phyloP scores from a whole-genome alignment of 1,140 invertebrate species.

The Xylocopa sonorina region DNA sequence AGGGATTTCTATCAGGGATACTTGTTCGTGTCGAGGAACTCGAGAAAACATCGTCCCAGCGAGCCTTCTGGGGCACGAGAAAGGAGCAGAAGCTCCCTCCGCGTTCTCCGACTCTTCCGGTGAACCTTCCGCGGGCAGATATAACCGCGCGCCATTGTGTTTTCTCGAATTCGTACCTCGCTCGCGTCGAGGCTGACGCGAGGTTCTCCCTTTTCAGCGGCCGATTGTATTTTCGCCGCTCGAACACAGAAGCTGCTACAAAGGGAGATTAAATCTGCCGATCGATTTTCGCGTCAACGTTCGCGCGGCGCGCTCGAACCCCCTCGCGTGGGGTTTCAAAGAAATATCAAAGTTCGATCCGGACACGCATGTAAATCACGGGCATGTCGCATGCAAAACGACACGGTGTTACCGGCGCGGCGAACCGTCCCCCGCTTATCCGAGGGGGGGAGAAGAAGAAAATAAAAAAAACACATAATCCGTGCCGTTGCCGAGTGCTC shows the following conservation, averaged over 20 bases:
- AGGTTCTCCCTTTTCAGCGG: no score
- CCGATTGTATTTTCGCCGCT: neutral
- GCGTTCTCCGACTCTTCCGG: neutral
- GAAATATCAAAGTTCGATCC: constrained; percentile 20
- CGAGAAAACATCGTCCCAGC: neutral
- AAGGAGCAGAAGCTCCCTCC: neutral
- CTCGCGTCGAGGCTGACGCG: no score
- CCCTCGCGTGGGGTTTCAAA: neutral
- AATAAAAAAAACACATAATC: constrained; percentile 30
- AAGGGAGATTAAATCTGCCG: constrained; percentile 34
- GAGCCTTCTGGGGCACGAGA: neutral
- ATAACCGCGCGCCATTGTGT: neutral
- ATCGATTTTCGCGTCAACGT: constrained; percentile 7
- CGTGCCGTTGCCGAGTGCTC: neutral
- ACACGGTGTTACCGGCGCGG: neutral
- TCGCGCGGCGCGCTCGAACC: neutral
- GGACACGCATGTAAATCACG: constrained; percentile 25
- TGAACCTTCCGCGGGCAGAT: neutral
- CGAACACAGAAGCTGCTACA: neutral
- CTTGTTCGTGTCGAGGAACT: neutral
- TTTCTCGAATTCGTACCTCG: neutral
- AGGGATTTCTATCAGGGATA: constrained; percentile 16
- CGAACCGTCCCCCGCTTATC: neutral
- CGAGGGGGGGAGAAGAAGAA: no score
- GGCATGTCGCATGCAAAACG: constrained; percentile 16